Percentiles rank a stretch among this genome's conserved stretches.
These are phyloP conservation scores for Clamator glandarius DNA, from an alignment of 2,797 vertebrate species.

Conservation along the genomic window DNA sequence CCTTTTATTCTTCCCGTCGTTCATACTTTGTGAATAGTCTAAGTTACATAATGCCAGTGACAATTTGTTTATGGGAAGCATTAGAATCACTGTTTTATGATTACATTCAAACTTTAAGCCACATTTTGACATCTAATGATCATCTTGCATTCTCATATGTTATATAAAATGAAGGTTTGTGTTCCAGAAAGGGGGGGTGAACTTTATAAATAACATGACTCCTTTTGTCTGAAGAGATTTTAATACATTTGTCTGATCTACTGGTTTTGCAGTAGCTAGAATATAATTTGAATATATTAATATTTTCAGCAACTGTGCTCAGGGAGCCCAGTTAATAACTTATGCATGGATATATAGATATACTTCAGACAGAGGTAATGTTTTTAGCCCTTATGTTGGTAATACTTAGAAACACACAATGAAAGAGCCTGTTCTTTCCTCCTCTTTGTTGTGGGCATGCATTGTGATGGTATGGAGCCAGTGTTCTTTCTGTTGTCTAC, in stretches of 20 bases:
- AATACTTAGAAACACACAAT: conserved; percentile 80
- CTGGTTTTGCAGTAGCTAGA: conserved; percentile 79
- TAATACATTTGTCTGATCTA: conserved; percentile 76
- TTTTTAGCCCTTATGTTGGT: conserved; percentile 79
- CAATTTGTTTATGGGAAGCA: conserved; percentile 62
- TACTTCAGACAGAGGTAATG: conserved; percentile 81
- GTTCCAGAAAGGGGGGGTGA: conserved; percentile 18
- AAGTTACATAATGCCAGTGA: conserved; percentile 59
- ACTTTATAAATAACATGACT: conserved; percentile 63
- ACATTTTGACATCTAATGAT: conserved; percentile 59
- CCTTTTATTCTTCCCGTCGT: conserved; percentile 52
- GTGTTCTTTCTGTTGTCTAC: conserved; percentile 85
- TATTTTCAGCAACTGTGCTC: conserved; percentile 79
- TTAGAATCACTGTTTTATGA: conserved; percentile 65
- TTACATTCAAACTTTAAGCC: conserved; percentile 56
- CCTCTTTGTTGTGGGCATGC: conserved; percentile 93
- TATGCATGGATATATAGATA: conserved; percentile 79
- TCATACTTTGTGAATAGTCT: conserved; percentile 46
- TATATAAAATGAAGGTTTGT: conserved; percentile 61
- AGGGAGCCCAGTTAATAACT: conserved; percentile 79
- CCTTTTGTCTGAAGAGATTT: conserved; percentile 77
- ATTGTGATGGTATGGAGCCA: conserved; percentile 87
- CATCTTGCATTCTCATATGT: conserved; percentile 48
- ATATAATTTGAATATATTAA: conserved; percentile 84
- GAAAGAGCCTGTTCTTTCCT: conserved; percentile 78